These are phyloP conservation scores for Drosophila arizonae DNA, from an alignment of 1,140 invertebrate genomes.

Conservation along the genomic window DNA sequence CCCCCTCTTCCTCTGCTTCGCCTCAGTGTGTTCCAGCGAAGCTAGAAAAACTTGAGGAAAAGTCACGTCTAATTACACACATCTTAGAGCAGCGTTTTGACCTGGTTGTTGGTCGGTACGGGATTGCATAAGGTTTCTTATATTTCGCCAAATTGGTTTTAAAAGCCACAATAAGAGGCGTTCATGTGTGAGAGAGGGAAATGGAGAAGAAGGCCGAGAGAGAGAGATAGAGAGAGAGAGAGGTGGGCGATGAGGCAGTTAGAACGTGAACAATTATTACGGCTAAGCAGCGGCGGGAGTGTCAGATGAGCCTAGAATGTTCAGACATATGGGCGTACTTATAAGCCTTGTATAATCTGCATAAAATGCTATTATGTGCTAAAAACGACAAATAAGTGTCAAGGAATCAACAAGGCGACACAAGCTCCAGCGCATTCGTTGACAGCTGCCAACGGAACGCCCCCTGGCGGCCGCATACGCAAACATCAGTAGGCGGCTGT, in stretches of 20 bases:
- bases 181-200: background rate
- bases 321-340: background rate
- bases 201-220: background rate
- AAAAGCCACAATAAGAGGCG: constrained; percentile 66
- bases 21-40: constrained; percentile 28
- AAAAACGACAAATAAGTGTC: constrained; percentile 69
- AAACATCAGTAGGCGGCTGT: background rate
- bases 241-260: constrained; percentile 37
- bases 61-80: constrained; percentile 80
- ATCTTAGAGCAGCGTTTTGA: constrained; percentile 72
- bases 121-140: constrained; percentile 34
- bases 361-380: constrained; percentile 58
- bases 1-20: too few species aligned
- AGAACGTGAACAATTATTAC: constrained; percentile 76
- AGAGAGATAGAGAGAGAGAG: background rate
- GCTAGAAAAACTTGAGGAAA: constrained; percentile 69
- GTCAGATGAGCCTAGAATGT: constrained; percentile 8
- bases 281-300: constrained; percentile 51
- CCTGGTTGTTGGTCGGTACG: constrained; percentile 55
- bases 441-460: constrained; percentile 27
- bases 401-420: constrained; percentile 50
- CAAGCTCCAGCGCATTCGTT: background rate
- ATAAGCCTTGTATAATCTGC: constrained; percentile 54
- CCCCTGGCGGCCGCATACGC: constrained; percentile 13
- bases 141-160: constrained; percentile 73